These are phyloP conservation scores for Orchesella flavescens DNA, from an alignment of 2,888 invertebrate species.

Conservation along the genomic window DNA sequence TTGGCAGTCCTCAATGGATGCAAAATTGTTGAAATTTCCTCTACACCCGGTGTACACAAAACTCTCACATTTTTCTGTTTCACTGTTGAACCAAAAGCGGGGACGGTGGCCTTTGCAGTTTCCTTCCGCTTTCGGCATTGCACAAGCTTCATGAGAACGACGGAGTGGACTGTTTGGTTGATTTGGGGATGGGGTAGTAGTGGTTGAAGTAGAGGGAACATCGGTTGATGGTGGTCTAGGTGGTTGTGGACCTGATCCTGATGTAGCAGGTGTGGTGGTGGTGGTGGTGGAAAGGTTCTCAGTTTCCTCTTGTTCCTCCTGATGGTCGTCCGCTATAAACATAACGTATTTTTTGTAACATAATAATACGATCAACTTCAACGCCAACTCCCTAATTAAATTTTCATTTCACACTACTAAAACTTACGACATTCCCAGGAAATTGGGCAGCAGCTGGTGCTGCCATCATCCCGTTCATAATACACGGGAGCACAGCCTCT, in stretches of 20 bases:
- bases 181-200: constrained; percentile 23
- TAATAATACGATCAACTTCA: constrained; percentile 12
- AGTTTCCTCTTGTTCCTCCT: constrained; percentile 20
- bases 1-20: constrained; percentile 69
- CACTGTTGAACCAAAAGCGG: constrained; percentile 66
- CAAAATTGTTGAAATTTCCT: constrained; percentile 73
- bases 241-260: constrained; percentile 32
- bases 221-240: constrained; percentile 44
- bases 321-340: constrained; percentile 42
- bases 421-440: constrained; percentile 72
- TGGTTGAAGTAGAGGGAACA: neutral
- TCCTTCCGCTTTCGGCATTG: constrained; percentile 58
- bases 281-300: neutral
- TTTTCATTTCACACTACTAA: constrained; percentile 38
- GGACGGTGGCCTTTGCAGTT: constrained; percentile 66
- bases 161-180: constrained; percentile 28
- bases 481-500: constrained; percentile 71
- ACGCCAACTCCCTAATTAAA: constrained; percentile 34
- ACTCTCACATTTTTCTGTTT: constrained; percentile 61
- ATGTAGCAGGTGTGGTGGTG: constrained; percentile 44
- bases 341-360: neutral
- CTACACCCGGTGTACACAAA: constrained; percentile 69
- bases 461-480: constrained; percentile 62
- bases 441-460: constrained; percentile 70
- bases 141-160: constrained; percentile 43